These are phyloP conservation scores for Parotocinclus haroldoi DNA, from an alignment of 2,797 vertebrate genomes.

Conservation along the genomic window DNA sequence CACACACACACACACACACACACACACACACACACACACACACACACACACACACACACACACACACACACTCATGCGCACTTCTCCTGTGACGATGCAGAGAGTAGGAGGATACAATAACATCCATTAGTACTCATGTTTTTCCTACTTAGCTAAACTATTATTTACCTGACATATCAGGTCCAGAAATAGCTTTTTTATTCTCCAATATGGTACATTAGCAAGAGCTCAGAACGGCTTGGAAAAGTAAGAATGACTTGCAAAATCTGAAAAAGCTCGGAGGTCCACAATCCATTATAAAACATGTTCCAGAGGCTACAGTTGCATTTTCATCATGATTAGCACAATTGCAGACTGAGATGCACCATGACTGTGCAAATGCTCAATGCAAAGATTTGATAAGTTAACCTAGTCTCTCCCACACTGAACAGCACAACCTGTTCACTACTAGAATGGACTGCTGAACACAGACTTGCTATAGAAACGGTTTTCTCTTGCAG, in stretches of 20 bases:
- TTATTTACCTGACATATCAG: conserved; percentile 1
- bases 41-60: too few species aligned
- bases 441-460: too few species aligned
- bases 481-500: too few species aligned
- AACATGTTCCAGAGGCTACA: not conserved
- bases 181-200: not conserved
- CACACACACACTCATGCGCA: too few species aligned
- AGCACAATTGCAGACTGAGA: not conserved
- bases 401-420: not conserved
- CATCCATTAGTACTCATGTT: not conserved
- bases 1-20: too few species aligned
- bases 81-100: not conserved
- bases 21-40: too few species aligned
- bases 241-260: conserved; percentile 24
- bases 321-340: too few species aligned
- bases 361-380: conserved; percentile 16
- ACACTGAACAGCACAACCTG: conserved; percentile 4
- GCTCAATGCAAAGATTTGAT: not conserved
- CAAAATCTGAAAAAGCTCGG: conserved; percentile 25
- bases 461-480: too few species aligned
- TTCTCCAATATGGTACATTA: not conserved
- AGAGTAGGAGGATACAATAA: not conserved
- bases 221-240: not conserved
- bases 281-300: not conserved
- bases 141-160: not conserved